Conservation (phyloP, 2,888 invertebrate species). For the Eilema sororculum region DNA sequence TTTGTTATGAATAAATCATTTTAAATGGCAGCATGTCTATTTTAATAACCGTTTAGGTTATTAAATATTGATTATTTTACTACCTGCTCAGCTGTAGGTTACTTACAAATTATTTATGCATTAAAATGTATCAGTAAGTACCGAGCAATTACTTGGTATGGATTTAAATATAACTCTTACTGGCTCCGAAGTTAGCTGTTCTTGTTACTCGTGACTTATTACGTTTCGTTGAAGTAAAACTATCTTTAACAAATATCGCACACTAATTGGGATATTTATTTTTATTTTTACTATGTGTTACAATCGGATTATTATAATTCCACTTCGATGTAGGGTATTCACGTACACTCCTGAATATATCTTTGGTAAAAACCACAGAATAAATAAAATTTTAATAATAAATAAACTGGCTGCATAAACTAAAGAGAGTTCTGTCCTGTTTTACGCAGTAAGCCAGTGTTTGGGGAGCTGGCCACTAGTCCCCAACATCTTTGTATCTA, state of each 20-base stretch:
- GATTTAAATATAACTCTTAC: slow-evolving; percentile 31
- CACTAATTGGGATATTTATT: too few relatives aligned
- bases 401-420: too few relatives aligned
- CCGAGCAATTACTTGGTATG: slow-evolving; percentile 26
- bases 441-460: too few relatives aligned
- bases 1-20: not conserved
- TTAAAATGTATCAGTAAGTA: slow-evolving; percentile 23
- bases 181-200: slow-evolving; percentile 28
- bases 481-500: too few relatives aligned
- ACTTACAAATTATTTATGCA: slow-evolving; percentile 20
- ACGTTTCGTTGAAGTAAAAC: not conserved
- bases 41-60: not conserved
- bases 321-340: too few relatives aligned
- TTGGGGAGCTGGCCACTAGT: too few relatives aligned
- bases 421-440: too few relatives aligned
- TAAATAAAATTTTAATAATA: too few relatives aligned
- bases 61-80: slow-evolving; percentile 5
- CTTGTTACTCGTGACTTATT: not conserved
- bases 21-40: not conserved
- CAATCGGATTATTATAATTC: too few relatives aligned
- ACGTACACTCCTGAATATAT: too few relatives aligned
- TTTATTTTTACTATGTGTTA: too few relatives aligned
- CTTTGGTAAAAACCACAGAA: too few relatives aligned
- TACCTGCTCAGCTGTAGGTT: not conserved
- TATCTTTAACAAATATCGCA: not conserved